Conservation (phyloP, 2,888 invertebrate species). For the Stomorhina lunata region DNA sequence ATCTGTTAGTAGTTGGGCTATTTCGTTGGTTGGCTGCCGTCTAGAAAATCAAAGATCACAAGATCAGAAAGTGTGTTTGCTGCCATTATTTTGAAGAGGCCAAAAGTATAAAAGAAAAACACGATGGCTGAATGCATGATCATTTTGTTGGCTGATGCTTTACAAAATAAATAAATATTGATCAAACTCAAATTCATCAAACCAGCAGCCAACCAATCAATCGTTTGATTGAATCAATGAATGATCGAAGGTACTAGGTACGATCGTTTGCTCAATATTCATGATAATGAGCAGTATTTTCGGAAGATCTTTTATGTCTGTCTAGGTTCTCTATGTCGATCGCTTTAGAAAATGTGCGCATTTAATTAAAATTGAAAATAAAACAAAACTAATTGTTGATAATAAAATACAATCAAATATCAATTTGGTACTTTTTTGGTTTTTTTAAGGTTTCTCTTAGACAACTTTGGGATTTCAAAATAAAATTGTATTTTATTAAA, state of each 20-base stretch:
- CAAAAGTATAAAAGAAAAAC: neutral
- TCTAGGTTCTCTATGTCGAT: constrained; percentile 62
- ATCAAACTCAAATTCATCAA: constrained; percentile 15
- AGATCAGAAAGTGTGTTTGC: constrained; percentile 31
- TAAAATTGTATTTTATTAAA: neutral
- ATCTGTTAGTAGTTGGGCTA: too few relatives aligned
- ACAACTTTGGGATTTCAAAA: neutral
- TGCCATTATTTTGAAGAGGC: constrained; percentile 36
- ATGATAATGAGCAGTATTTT: neutral
- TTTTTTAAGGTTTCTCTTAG: constrained; percentile 13
- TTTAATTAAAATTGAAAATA: constrained; percentile 67
- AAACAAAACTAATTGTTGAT: constrained; percentile 70
- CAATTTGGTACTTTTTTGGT: constrained; percentile 42
- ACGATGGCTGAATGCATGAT: neutral
- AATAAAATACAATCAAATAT: constrained; percentile 67
- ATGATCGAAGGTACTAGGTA: neutral
- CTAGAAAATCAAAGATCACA: constrained; percentile 9
- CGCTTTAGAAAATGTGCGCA: constrained; percentile 69
- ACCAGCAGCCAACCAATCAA: constrained; percentile 15
- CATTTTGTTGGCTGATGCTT: neutral
- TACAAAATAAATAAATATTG: neutral
- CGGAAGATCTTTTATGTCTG: neutral
- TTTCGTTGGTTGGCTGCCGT: neutral
- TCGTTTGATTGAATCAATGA: neutral
- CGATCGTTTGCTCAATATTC: neutral